These are phyloP conservation scores for Nephrotoma guestfalica DNA, from an alignment of 2,888 invertebrate genomes.

Conservation along the genomic window DNA sequence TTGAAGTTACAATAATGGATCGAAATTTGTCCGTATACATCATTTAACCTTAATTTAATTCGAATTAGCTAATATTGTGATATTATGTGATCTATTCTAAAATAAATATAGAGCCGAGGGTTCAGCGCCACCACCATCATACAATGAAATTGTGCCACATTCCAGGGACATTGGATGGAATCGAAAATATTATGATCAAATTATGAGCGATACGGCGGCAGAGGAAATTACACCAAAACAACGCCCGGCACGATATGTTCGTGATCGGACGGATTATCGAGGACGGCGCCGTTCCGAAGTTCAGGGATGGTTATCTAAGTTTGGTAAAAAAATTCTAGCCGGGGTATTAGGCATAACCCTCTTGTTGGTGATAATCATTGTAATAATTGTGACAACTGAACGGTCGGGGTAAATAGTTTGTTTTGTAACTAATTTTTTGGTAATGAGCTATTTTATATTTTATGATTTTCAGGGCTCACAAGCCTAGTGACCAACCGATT, in stretches of 20 bases:
- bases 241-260: background rate
- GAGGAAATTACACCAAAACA: background rate
- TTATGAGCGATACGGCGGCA: background rate
- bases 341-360: no score
- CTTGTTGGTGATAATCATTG: no score
- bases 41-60: background rate
- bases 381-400: no score
- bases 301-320: background rate
- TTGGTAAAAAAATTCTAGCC: background rate
- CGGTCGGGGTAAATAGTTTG: no score
- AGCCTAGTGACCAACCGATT: background rate
- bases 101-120: background rate
- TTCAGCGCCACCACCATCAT: background rate
- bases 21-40: background rate
- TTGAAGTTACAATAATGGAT: background rate
- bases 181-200: background rate
- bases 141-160: background rate
- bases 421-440: no score
- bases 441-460: background rate
- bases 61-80: background rate
- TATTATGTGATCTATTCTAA: background rate
- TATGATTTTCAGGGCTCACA: background rate
- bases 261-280: background rate
- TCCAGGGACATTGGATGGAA: background rate
- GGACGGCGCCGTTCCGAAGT: background rate